phyloP scores from a whole-genome alignment of 35 echinoderm and acorn worm species.

The Heliocidaris erythrogramma region DNA sequence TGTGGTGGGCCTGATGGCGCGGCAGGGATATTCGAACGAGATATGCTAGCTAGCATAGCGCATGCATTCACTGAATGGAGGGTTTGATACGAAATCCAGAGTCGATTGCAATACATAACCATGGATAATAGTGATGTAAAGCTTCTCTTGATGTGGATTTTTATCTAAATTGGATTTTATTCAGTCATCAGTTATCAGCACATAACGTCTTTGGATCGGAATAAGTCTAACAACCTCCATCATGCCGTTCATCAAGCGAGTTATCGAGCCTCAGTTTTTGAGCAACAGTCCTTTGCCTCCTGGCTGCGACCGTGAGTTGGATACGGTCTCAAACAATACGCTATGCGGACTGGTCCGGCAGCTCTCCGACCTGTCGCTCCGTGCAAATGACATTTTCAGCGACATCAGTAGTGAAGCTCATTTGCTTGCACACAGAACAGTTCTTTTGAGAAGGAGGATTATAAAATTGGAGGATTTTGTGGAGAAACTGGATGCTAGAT shows the following conservation, averaged over 20 bases:
- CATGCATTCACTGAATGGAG: no score
- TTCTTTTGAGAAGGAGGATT: conserved; percentile 53
- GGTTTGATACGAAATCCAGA: background rate
- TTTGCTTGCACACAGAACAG: conserved; percentile 67
- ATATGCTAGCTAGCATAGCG: no score
- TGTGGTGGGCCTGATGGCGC: no score
- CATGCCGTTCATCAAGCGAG: conserved; percentile 91
- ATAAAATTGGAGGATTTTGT: conserved; percentile 69
- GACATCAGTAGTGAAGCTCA: conserved; percentile 75
- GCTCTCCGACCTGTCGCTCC: conserved; percentile 73
- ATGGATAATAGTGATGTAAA: conserved; percentile 10
- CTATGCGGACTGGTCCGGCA: conserved; percentile 87
- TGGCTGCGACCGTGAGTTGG: conserved; percentile 79
- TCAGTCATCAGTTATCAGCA: conserved; percentile 6
- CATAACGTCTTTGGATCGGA: background rate
- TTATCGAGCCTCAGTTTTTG: conserved; percentile 77
- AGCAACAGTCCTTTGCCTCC: conserved; percentile 87
- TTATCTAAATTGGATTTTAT: conserved; percentile 34
- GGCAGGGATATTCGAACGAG: no score
- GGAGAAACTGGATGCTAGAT: conserved; percentile 84
- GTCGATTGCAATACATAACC: background rate
- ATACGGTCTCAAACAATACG: conserved; percentile 79
- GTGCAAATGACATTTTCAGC: conserved; percentile 83
- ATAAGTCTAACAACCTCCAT: conserved; percentile 41
- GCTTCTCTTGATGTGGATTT: background rate